A percentile compares a stretch with the other conserved stretches of the same genome.
phyloP scores from a whole-genome alignment of 2,888 invertebrate genomes.

The Aleiodes alternator region DNA sequence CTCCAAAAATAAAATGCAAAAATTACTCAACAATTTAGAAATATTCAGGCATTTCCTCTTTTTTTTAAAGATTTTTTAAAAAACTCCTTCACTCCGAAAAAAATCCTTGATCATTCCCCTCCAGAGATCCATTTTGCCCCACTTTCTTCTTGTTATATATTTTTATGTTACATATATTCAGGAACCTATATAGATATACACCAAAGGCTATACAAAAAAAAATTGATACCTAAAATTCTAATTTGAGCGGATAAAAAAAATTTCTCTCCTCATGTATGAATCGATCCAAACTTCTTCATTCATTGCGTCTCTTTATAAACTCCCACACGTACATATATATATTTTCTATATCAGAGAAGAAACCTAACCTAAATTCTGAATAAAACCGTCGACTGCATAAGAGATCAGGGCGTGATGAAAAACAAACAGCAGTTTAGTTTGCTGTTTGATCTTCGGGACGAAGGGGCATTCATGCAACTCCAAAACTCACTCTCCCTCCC shows the following conservation, averaged over 20 bases:
- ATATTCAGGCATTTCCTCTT: too few species aligned
- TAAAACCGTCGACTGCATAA: conserved; percentile 73
- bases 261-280: background rate
- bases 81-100: too few species aligned
- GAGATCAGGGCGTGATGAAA: conserved; percentile 75
- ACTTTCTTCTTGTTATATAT: too few species aligned
- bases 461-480: conserved; percentile 71
- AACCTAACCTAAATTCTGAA: conserved; percentile 74
- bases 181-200: too few species aligned
- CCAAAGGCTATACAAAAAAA: too few species aligned
- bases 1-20: too few species aligned
- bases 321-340: background rate
- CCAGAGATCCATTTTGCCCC: too few species aligned
- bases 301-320: conserved; percentile 8
- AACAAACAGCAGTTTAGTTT: conserved; percentile 75
- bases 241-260: background rate
- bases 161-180: too few species aligned
- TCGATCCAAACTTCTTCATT: conserved; percentile 8
- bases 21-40: too few species aligned
- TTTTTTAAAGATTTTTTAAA: too few species aligned
- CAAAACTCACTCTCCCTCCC: conserved; percentile 55
- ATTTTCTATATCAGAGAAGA: conserved; percentile 48
- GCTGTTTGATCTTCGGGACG: conserved; percentile 75
- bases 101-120: too few species aligned
- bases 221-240: too few species aligned